Percentiles rank a stretch among this genome's conserved stretches.
Evolutionary conservation across 2,888 invertebrate genomes (phyloP).

Genomic region (Eubasilissa splendida): DNA sequence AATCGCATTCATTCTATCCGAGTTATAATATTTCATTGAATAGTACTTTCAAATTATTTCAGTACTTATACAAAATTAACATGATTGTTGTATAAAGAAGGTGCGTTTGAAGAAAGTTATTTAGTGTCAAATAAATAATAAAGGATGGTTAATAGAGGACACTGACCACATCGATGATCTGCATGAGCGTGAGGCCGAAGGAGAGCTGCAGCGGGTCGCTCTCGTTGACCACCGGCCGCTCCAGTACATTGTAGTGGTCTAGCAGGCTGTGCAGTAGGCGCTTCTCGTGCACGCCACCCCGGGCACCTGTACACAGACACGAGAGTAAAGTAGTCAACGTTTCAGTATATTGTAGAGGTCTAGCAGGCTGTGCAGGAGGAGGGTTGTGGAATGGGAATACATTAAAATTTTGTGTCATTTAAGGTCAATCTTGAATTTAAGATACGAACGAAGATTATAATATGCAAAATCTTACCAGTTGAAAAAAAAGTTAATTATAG

Average conservation of each 20-base stretch:
- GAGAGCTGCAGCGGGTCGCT: conserved; percentile 95
- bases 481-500: too few relatives aligned
- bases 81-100: too few relatives aligned
- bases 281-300: conserved; percentile 94
- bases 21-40: too few relatives aligned
- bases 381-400: conserved; percentile 59
- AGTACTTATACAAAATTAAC: too few relatives aligned
- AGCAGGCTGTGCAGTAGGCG: conserved; percentile 91
- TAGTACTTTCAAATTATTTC: too few relatives aligned
- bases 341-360: conserved; percentile 95
- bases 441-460: too few relatives aligned
- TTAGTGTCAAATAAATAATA: too few relatives aligned
- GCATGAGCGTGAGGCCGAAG: conserved; percentile 97
- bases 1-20: too few relatives aligned
- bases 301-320: conserved; percentile 74
- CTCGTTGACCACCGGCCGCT: conserved; percentile 96
- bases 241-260: conserved; percentile 94
- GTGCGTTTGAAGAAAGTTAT: too few relatives aligned
- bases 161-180: conserved; percentile 97
- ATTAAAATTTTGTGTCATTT: too few relatives aligned
- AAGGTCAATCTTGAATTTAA: too few relatives aligned
- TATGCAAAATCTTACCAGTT: too few relatives aligned
- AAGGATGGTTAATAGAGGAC: conserved; percentile 27
- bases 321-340: conserved; percentile 65
- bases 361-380: conserved; percentile 91